Evolutionary conservation across 2,888 invertebrate genomes (phyloP).

Genomic region (Chloromyia formosa): DNA sequence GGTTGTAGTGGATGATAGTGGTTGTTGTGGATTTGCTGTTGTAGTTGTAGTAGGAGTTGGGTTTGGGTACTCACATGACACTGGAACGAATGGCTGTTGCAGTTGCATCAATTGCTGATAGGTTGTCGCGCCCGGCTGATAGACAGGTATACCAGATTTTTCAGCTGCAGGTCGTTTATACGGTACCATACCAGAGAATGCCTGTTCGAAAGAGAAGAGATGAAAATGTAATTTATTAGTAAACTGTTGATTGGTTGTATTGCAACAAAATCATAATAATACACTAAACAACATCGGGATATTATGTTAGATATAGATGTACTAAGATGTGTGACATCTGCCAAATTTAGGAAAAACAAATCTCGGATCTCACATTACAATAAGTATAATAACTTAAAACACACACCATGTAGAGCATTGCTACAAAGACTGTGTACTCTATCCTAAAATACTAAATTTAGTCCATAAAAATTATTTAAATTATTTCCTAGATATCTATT

Average conservation of each 20-base stretch:
- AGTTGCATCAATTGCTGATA: constrained; percentile 96
- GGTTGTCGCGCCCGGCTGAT: constrained; percentile 90
- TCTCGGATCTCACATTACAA: no score
- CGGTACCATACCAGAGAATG: constrained; percentile 94
- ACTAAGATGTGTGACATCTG: no score
- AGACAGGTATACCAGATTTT: constrained; percentile 95
- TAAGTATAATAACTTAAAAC: no score
- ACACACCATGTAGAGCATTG: no score
- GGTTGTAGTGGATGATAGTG: constrained; percentile 55
- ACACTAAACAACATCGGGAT: no score
- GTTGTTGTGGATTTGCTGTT: constrained; percentile 55
- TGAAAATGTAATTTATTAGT: not conserved
- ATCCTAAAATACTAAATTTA: no score
- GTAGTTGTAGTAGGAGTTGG: constrained; percentile 58
- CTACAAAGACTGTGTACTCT: no score
- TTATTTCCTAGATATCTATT: no score
- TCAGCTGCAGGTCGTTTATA: constrained; percentile 96
- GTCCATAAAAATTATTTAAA: no score
- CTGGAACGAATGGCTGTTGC: constrained; percentile 95
- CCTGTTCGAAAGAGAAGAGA: constrained; percentile 65
- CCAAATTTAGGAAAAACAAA: no score
- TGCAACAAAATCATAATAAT: no score
- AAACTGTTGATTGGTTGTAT: not conserved
- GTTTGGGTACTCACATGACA: constrained; percentile 92
- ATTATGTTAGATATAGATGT: no score